Percentiles rank a stretch among this genome's conserved stretches.
Conservation (phyloP, 2,797 vertebrate genomes). For the Urosaurus nigricauda region DNA sequence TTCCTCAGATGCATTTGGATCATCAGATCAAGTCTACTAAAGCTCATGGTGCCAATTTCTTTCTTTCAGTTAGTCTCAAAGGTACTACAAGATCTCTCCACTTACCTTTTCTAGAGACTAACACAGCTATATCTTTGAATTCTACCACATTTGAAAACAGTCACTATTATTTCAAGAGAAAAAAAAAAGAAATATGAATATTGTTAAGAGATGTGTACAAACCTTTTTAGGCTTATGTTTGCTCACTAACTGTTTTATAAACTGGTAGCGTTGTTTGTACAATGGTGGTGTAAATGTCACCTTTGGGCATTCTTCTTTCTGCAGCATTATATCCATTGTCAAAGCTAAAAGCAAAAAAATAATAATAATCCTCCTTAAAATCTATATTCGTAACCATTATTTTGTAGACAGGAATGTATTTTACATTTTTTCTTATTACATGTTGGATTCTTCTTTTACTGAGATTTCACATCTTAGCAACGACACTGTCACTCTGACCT, state of each 20-base stretch:
- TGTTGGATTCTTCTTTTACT: background rate
- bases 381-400: background rate
- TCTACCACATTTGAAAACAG: background rate
- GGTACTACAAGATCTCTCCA: too few relatives aligned
- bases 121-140: too few relatives aligned
- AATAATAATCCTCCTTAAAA: slow-evolving; percentile 28
- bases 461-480: background rate
- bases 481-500: background rate
- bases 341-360: slow-evolving; percentile 48
- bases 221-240: slow-evolving; percentile 88
- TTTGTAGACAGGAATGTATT: slow-evolving; percentile 4
- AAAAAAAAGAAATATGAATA: background rate
- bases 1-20: too few relatives aligned
- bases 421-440: background rate
- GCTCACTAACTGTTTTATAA: slow-evolving; percentile 87
- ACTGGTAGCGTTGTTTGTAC: slow-evolving; percentile 88
- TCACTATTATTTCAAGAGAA: background rate
- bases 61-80: too few relatives aligned
- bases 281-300: slow-evolving; percentile 87
- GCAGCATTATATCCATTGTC: slow-evolving; percentile 53
- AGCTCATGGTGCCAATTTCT: too few relatives aligned
- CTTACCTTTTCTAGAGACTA: too few relatives aligned
- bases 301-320: slow-evolving; percentile 53
- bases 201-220: slow-evolving; percentile 51
- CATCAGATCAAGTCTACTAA: too few relatives aligned